Evolutionary conservation across 1,140 invertebrate genomes (phyloP), one percentile per base, ranked within the genome.

Genomic region (Dermatophagoides farinae): DNA sequence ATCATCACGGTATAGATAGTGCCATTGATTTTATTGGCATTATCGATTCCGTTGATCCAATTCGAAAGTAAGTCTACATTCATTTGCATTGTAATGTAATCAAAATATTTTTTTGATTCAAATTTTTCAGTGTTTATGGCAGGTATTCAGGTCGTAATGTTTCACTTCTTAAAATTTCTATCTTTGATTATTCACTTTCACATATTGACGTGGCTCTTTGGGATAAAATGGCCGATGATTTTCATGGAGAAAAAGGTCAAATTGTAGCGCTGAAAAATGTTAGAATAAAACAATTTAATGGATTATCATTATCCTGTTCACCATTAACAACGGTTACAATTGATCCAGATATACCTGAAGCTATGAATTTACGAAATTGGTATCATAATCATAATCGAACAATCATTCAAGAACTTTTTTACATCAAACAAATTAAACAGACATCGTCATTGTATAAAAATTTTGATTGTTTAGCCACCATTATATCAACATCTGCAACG

Each of bases 1-100:
- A 80, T 25, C 74, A 75, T 23, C 77, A 80, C 57, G 25, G 41
- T 22, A 44, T 57, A 23, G 55, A 64, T 14, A 40, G 58, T 12
- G 25, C 49, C 64, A 54, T 70, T 84, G 93, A 99, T 79, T 74
- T 96, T 1, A 81, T 97, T 72, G 93, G 87, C 50, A 79, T 98
- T 25, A 86, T 86, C 65, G 89, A 88, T 69, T 14, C 57, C 1
- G 38, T 53, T 8, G 74, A 74, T 38, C 41, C 41, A 43, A 75
- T 75, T 5, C 72, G 74, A 4, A 90, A 96, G 64, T 44, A 91
- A 11, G 74, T 78, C 61, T 78, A n/a, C n/a, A n/a, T 77, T 6
- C 8, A 4, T 31, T 31, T 31, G 31, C 31, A 31, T 31, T 31
- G 8, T 31, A 31, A 31, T 31, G 8, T 31, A 31, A 4, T 31